A percentile compares a stretch with the other conserved stretches of the same genome.
These are phyloP conservation scores for Strix uralensis DNA, from an alignment of 2,113 vertebrate species.

Conservation along the genomic window DNA sequence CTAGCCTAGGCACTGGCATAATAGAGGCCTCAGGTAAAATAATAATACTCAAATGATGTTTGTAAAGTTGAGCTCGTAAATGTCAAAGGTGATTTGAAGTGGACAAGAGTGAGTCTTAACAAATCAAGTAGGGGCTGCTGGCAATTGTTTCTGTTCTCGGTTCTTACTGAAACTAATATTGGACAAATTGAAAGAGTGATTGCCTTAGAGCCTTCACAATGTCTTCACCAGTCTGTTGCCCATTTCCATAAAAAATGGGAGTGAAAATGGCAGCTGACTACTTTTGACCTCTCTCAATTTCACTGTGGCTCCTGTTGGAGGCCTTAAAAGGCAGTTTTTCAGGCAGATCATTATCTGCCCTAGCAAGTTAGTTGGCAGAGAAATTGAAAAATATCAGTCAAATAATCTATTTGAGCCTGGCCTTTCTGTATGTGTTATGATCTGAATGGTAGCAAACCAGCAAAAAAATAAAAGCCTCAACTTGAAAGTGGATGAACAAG, in stretches of 20 bases:
- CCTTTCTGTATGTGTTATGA: not conserved
- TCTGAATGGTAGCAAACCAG: not conserved
- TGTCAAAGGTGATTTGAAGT: constrained; percentile 63
- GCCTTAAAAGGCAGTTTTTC: constrained; percentile 66
- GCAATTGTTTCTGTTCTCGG: constrained; percentile 58
- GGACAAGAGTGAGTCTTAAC: constrained; percentile 63
- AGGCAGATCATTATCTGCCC: constrained; percentile 60
- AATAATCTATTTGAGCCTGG: constrained; percentile 30
- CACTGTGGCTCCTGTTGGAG: constrained; percentile 41
- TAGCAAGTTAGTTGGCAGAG: constrained; percentile 57
- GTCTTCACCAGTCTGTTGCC: constrained; percentile 63
- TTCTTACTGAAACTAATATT: constrained; percentile 68
- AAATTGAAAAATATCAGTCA: constrained; percentile 65
- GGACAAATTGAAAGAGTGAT: constrained; percentile 69
- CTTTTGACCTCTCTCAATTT: constrained; percentile 68
- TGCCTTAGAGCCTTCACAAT: constrained; percentile 47
- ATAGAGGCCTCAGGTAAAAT: constrained; percentile 52
- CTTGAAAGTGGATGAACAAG: not conserved
- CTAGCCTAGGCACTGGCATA: not conserved
- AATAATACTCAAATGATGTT: constrained; percentile 61
- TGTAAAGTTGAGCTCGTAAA: constrained; percentile 50
- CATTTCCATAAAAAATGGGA: constrained; percentile 76
- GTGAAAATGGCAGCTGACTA: constrained; percentile 72
- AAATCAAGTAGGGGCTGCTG: constrained; percentile 41
- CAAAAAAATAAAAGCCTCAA: not conserved